Evolutionary conservation across 2,888 invertebrate genomes (phyloP).

Genomic region (Maniola hyperantus): DNA sequence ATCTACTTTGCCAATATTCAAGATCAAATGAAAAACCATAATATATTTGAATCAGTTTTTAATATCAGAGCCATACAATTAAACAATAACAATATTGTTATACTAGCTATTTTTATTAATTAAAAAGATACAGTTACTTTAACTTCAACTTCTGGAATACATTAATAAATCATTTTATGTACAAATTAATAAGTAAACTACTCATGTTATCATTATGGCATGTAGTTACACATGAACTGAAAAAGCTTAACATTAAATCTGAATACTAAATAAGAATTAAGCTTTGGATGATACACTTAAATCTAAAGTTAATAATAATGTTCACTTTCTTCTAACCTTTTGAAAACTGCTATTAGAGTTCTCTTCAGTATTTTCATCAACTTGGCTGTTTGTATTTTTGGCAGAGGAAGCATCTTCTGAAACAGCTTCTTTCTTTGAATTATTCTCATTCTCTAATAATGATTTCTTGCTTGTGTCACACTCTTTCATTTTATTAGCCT

Average conservation of each 20-base stretch:
- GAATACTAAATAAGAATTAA: not conserved
- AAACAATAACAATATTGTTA: not conserved
- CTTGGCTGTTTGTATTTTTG: constrained; percentile 33
- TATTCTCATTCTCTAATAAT: constrained; percentile 3
- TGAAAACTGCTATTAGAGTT: constrained; percentile 57
- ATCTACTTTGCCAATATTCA: not conserved
- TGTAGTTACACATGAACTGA: not conserved
- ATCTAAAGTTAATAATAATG: constrained; percentile 23
- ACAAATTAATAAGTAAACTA: not conserved
- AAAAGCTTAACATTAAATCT: not conserved
- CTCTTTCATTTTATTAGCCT: constrained; percentile 27
- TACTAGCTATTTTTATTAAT: not conserved
- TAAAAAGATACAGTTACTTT: constrained; percentile 1
- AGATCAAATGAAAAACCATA: constrained; percentile 36
- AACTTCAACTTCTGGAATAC: not conserved
- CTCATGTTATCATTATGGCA: not conserved
- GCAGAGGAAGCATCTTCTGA: constrained; percentile 28
- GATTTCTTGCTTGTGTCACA: constrained; percentile 15
- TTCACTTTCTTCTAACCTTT: constrained; percentile 64
- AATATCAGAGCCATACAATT: constrained; percentile 18
- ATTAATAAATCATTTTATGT: not conserved
- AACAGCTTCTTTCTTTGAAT: not conserved
- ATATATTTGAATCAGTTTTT: constrained; percentile 23
- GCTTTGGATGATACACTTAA: constrained; percentile 18
- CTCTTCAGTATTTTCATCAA: constrained; percentile 41